These are phyloP conservation scores for Drosophila parvula DNA, from an alignment of 1,140 invertebrate species.

Conservation along the genomic window DNA sequence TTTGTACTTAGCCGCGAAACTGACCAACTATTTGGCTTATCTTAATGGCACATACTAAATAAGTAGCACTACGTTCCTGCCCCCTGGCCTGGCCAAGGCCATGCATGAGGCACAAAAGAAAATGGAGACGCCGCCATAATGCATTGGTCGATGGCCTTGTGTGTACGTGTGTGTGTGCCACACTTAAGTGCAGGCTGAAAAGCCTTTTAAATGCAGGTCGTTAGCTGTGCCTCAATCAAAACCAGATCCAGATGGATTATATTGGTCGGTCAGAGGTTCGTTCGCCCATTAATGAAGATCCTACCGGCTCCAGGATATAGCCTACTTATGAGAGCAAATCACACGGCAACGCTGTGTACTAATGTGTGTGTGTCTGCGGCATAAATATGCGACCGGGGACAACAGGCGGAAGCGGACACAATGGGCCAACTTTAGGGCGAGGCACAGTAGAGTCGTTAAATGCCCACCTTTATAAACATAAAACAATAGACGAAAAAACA, in stretches of 20 bases:
- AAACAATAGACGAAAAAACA: conserved; percentile 53
- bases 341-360: conserved; percentile 18
- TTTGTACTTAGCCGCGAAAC: conserved; percentile 4
- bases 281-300: conserved; percentile 30
- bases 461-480: conserved; percentile 63
- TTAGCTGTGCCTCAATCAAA: conserved; percentile 39
- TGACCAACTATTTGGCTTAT: conserved; percentile 26
- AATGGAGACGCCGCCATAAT: conserved; percentile 30
- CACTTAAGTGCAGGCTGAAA: conserved; percentile 15
- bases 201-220: conserved; percentile 46
- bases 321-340: conserved; percentile 57
- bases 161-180: not conserved
- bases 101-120: not conserved
- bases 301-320: conserved; percentile 23
- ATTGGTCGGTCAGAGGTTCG: conserved; percentile 18
- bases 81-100: not conserved
- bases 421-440: conserved; percentile 55
- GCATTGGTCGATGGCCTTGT: conserved; percentile 47
- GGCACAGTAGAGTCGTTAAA: conserved; percentile 57
- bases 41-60: conserved; percentile 18
- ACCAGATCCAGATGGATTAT: conserved; percentile 32
- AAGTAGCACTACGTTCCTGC: not conserved
- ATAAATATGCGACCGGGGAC: conserved; percentile 37
- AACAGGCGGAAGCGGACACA: conserved; percentile 53
- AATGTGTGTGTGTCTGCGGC: conserved; percentile 34